Conservation (phyloP, 2,113 vertebrate genomes). For the Dermatemys mawii region DNA sequence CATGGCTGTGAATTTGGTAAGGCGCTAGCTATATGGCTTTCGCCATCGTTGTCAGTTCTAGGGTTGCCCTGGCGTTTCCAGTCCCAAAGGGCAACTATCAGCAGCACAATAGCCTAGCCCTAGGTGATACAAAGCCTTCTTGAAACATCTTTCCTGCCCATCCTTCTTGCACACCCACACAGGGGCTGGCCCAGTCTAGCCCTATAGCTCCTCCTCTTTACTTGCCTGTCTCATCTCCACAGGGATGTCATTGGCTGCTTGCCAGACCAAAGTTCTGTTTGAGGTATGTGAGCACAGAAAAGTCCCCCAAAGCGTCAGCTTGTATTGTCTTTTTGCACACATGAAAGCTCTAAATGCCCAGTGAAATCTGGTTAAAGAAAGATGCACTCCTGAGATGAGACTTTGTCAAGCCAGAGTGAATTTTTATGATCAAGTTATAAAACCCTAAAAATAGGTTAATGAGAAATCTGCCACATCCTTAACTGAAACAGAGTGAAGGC, state of each 20-base stretch:
- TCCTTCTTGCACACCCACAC: neutral
- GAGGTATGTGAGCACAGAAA: neutral
- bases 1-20: too few species aligned
- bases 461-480: fast-evolving
- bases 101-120: neutral
- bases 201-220: neutral
- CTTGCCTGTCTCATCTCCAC: neutral
- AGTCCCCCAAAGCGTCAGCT: neutral
- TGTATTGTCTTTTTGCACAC: neutral
- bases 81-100: neutral
- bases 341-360: fast-evolving
- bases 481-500: neutral
- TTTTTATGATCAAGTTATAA: neutral
- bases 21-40: neutral
- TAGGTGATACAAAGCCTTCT: neutral
- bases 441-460: neutral
- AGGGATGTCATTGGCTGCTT: neutral
- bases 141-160: neutral
- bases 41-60: neutral
- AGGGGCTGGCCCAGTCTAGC: neutral
- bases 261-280: neutral
- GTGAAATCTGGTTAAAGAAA: neutral
- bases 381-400: neutral
- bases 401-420: fast-evolving
- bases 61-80: neutral